Evolutionary conservation across 2,888 invertebrate genomes (phyloP).

Genomic region (Heliconius erato): DNA sequence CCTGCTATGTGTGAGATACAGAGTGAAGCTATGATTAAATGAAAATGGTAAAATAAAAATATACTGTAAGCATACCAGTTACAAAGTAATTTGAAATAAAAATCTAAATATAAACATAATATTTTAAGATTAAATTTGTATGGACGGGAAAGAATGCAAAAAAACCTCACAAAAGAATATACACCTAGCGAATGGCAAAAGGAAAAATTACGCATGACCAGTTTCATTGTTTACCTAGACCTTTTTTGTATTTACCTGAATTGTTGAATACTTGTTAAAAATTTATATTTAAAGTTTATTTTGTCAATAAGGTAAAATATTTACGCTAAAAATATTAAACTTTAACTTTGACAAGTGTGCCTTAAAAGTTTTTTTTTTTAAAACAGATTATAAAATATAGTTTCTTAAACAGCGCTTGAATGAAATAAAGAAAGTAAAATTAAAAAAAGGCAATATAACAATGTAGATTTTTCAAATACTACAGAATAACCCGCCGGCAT

Average conservation of each 20-base stretch:
- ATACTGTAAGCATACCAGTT: background rate
- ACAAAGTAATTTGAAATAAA: background rate
- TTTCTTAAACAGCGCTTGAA: background rate
- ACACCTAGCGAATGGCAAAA: conserved; percentile 26
- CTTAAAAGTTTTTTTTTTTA: background rate
- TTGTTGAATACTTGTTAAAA: conserved; percentile 3
- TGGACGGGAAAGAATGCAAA: conserved; percentile 12
- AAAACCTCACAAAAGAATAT: conserved; percentile 15
- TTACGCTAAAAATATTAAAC: background rate
- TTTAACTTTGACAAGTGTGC: background rate
- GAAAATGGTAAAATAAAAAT: background rate
- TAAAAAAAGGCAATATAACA: background rate
- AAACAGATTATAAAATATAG: too few relatives aligned
- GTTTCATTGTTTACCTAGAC: conserved; percentile 34
- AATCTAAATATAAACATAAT: background rate
- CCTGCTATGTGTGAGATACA: too few relatives aligned
- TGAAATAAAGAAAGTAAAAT: background rate
- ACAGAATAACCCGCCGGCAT: conserved; percentile 37
- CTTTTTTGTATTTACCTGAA: conserved; percentile 24
- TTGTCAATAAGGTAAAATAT: background rate
- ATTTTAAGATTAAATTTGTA: background rate
- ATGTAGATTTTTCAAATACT: background rate
- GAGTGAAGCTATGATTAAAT: too few relatives aligned
- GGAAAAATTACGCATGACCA: conserved; percentile 33
- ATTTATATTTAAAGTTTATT: background rate